These are phyloP conservation scores for Netelia melanura DNA, from an alignment of 2,888 invertebrate genomes.

Conservation along the genomic window DNA sequence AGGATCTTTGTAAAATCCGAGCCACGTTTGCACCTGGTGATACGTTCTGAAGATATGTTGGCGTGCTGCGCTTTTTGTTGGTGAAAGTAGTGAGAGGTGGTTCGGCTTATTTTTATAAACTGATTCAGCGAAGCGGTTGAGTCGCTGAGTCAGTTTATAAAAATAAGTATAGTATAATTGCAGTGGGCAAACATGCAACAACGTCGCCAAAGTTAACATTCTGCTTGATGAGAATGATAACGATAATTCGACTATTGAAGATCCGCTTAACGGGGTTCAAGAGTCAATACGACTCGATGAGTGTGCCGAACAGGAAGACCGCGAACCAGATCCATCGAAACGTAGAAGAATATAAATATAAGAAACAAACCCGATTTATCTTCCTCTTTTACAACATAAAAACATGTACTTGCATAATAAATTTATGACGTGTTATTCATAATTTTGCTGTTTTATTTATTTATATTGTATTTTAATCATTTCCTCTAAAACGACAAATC, in stretches of 20 bases:
- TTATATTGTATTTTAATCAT: slow-evolving; percentile 18
- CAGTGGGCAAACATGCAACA: too few relatives aligned
- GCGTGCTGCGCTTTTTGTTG: slow-evolving; percentile 31
- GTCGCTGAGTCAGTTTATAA: too few relatives aligned
- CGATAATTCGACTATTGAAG: neutral
- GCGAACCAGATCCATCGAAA: neutral
- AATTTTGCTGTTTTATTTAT: slow-evolving; percentile 8
- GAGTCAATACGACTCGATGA: neutral
- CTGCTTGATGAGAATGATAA: too few relatives aligned
- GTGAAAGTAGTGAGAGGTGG: slow-evolving; percentile 23
- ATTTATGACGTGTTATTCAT: neutral
- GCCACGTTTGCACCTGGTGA: slow-evolving; percentile 32
- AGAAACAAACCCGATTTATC: neutral
- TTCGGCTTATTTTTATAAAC: neutral
- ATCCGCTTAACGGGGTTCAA: neutral
- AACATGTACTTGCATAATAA: slow-evolving; percentile 9
- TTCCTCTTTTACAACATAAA: neutral
- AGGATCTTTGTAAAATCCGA: slow-evolving; percentile 27
- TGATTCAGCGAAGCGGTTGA: too few relatives aligned
- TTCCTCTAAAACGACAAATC: neutral
- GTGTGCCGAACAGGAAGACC: neutral
- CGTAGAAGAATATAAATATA: slow-evolving; percentile 8
- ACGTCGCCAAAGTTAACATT: too few relatives aligned
- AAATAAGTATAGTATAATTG: too few relatives aligned
- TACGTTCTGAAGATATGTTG: slow-evolving; percentile 11